phyloP scores from a whole-genome alignment of 2,113 vertebrate genomes.

The Embiotoca jacksoni region DNA sequence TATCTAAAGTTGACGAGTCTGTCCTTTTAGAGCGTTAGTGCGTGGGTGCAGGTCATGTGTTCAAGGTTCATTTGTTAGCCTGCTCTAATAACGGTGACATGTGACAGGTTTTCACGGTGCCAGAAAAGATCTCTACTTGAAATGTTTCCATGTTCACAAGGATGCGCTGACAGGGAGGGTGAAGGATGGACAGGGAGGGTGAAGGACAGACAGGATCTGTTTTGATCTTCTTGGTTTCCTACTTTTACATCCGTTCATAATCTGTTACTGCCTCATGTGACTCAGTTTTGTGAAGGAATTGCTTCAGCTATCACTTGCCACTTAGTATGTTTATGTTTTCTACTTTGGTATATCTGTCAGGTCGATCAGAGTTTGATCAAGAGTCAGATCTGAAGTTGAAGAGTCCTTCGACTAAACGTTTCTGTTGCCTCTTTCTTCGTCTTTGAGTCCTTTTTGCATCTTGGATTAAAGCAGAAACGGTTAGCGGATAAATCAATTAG shows the following conservation, averaged over 20 bases:
- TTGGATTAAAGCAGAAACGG: too few relatives aligned
- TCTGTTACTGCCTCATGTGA: not conserved
- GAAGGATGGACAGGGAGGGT: too few relatives aligned
- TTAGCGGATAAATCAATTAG: too few relatives aligned
- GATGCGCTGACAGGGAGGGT: too few relatives aligned
- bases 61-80: not conserved
- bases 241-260: slow-evolving; percentile 9
- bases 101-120: too few relatives aligned
- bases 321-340: not conserved
- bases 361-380: not conserved
- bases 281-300: not conserved
- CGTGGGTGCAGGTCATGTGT: not conserved
- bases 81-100: too few relatives aligned
- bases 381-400: not conserved
- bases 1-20: not conserved
- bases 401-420: not conserved
- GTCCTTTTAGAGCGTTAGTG: too few relatives aligned
- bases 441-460: not conserved
- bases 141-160: too few relatives aligned
- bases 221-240: slow-evolving; percentile 30
- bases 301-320: not conserved
- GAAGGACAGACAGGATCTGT: slow-evolving; percentile 1
- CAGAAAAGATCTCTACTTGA: too few relatives aligned
- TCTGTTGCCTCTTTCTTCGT: not conserved
- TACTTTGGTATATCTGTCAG: not conserved